Percentiles rank a stretch among this genome's conserved stretches.
Conservation (phyloP, 2,888 invertebrate genomes). For the Agriopis aurantiaria region DNA sequence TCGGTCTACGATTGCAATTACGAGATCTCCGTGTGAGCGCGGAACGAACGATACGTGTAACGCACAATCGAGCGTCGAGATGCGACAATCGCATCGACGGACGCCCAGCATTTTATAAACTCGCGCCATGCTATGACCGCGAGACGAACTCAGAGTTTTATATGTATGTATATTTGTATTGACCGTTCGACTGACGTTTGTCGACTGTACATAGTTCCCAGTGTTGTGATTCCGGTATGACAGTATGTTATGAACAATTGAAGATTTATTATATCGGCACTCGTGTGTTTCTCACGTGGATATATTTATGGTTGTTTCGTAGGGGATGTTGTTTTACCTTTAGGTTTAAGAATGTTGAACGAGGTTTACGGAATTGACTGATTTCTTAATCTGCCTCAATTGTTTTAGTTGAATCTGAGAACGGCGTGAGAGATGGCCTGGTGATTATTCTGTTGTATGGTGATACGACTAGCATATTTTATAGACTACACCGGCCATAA, state of each 20-base stretch:
- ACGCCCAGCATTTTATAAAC: slow-evolving; percentile 4
- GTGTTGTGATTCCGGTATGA: slow-evolving; percentile 78
- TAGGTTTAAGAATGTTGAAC: slow-evolving; percentile 54
- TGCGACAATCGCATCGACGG: slow-evolving; percentile 4
- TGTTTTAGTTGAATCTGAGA: slow-evolving; percentile 55
- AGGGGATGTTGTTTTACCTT: slow-evolving; percentile 48
- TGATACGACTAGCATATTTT: background rate
- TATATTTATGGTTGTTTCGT: slow-evolving; percentile 50
- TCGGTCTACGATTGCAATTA: slow-evolving; percentile 98
- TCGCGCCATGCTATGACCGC: slow-evolving; percentile 6
- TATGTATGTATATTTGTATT: slow-evolving; percentile 78
- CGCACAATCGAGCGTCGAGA: slow-evolving; percentile 33
- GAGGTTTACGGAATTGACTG: slow-evolving; percentile 72
- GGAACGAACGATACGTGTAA: slow-evolving; percentile 24
- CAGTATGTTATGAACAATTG: slow-evolving; percentile 50
- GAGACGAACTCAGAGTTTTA: slow-evolving; percentile 50
- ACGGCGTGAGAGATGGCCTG: slow-evolving; percentile 36
- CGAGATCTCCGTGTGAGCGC: slow-evolving; percentile 95
- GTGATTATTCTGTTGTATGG: slow-evolving; percentile 32
- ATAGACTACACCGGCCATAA: background rate
- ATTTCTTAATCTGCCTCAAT: slow-evolving; percentile 68
- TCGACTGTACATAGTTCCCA: slow-evolving; percentile 73
- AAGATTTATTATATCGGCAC: slow-evolving; percentile 44
- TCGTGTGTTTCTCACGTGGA: slow-evolving; percentile 44
- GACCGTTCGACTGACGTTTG: slow-evolving; percentile 50